A percentile compares a stretch with the other conserved stretches of the same genome.
phyloP scores from a whole-genome alignment of 2,888 invertebrate species.

The Caenorhabditis sp. region DNA sequence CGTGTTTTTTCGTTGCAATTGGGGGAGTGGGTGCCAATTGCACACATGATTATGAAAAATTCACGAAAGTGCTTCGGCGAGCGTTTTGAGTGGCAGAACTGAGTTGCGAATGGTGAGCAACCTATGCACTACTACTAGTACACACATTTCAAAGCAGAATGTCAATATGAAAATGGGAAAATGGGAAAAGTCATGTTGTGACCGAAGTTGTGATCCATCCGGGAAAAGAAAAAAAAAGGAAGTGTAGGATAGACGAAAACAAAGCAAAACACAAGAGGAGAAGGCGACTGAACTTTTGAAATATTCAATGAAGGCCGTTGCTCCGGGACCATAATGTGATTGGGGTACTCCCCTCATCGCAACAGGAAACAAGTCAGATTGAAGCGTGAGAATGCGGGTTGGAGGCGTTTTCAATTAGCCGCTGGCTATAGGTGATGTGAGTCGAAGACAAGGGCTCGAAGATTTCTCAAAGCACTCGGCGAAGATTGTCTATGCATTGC shows the following conservation, averaged over 20 bases:
- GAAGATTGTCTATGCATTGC: conserved; percentile 3
- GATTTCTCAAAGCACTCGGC: conserved; percentile 25
- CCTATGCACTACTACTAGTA: conserved; percentile 14
- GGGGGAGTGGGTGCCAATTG: background rate
- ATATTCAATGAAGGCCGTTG: conserved; percentile 50
- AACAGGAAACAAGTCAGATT: conserved; percentile 33
- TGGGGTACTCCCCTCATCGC: conserved; percentile 30
- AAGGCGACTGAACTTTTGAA: conserved; percentile 47
- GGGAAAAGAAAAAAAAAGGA: background rate
- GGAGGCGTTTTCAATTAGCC: conserved; percentile 56
- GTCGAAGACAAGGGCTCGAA: conserved; percentile 29
- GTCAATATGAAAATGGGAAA: too few relatives aligned
- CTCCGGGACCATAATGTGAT: conserved; percentile 7
- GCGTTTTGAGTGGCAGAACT: conserved; percentile 32
- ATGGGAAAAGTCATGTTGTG: too few relatives aligned
- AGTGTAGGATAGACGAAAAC: background rate
- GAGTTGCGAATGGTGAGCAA: background rate
- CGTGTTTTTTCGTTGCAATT: too few relatives aligned
- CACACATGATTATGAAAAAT: conserved; percentile 22
- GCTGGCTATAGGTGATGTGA: conserved; percentile 46
- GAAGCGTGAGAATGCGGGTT: conserved; percentile 43
- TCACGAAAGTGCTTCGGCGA: conserved; percentile 16
- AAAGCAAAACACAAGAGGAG: conserved; percentile 2
- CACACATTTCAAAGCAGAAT: background rate
- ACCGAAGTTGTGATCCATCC: too few relatives aligned